phyloP scores from a whole-genome alignment of 1,140 invertebrate species.

The Meloidogyne exigua region DNA sequence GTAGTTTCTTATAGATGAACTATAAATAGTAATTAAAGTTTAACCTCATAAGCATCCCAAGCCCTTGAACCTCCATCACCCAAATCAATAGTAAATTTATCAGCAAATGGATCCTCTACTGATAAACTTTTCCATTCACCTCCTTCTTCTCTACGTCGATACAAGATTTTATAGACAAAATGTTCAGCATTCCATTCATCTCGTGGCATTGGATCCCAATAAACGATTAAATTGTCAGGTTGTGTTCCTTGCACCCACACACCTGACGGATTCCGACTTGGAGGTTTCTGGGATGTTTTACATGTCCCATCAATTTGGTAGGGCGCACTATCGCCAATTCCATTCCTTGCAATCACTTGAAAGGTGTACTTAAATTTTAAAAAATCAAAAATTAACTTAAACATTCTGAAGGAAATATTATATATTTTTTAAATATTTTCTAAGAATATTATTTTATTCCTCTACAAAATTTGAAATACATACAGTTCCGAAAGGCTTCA shows the following conservation, averaged over 20 bases:
- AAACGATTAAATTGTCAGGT: conserved; percentile 85
- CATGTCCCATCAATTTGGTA: conserved; percentile 74
- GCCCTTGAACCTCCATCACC: conserved; percentile 53
- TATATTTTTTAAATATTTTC: too few relatives aligned
- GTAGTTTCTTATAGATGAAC: not conserved
- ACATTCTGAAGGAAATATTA: too few relatives aligned
- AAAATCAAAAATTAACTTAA: too few relatives aligned
- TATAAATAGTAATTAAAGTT: not conserved
- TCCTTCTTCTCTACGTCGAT: conserved; percentile 36
- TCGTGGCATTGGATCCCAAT: conserved; percentile 69
- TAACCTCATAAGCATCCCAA: conserved; percentile 56
- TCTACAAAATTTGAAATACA: not conserved
- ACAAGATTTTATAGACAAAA: conserved; percentile 56
- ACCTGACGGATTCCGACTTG: conserved; percentile 89
- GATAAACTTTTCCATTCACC: conserved; percentile 51
- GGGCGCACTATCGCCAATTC: conserved; percentile 83
- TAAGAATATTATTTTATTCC: too few relatives aligned
- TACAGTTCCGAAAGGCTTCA: conserved; percentile 60
- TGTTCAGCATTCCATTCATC: conserved; percentile 63
- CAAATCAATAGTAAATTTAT: conserved; percentile 53
- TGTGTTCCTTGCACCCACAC: conserved; percentile 83
- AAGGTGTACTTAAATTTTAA: conserved; percentile 85
- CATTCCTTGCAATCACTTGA: conserved; percentile 86
- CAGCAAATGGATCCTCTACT: conserved; percentile 56
- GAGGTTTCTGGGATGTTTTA: conserved; percentile 80